phyloP scores from a whole-genome alignment of 2,797 vertebrate species.

The Cyprinodon diabolis region DNA sequence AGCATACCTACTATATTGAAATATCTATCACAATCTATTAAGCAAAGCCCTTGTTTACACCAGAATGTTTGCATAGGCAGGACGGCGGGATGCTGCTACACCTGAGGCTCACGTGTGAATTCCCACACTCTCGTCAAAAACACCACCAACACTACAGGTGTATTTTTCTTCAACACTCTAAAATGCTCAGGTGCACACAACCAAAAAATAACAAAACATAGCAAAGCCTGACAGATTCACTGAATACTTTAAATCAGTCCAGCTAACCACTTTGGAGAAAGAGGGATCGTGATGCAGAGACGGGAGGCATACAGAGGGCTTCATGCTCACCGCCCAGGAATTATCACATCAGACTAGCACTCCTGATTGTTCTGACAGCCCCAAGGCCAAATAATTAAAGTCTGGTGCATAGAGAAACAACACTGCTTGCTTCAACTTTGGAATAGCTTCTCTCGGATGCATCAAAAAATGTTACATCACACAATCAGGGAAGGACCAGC shows the following conservation, averaged over 20 bases:
- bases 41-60: constrained; percentile 23
- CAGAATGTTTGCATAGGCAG: constrained; percentile 2
- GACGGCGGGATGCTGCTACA: not conserved
- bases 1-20: constrained; percentile 12
- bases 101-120: constrained; percentile 18
- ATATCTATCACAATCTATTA: constrained; percentile 1
- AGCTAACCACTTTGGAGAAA: constrained; percentile 38
- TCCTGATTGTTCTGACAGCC: constrained; percentile 66
- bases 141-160: not conserved
- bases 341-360: constrained; percentile 71
- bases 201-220: constrained; percentile 1
- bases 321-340: constrained; percentile 65
- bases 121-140: constrained; percentile 5
- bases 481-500: constrained; percentile 37
- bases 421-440: constrained; percentile 50
- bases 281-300: constrained; percentile 60
- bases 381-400: constrained; percentile 49
- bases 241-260: constrained; percentile 36
- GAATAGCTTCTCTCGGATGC: constrained; percentile 56
- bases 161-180: constrained; percentile 33
- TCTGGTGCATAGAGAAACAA: constrained; percentile 52
- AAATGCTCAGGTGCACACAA: constrained; percentile 44
- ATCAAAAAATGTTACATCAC: constrained; percentile 39
- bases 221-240: constrained; percentile 31
- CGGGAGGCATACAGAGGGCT: constrained; percentile 49